Percentiles rank a stretch among this genome's conserved stretches.
phyloP scores from a whole-genome alignment of 2,888 invertebrate species.

The Bhutanitis thaidina region DNA sequence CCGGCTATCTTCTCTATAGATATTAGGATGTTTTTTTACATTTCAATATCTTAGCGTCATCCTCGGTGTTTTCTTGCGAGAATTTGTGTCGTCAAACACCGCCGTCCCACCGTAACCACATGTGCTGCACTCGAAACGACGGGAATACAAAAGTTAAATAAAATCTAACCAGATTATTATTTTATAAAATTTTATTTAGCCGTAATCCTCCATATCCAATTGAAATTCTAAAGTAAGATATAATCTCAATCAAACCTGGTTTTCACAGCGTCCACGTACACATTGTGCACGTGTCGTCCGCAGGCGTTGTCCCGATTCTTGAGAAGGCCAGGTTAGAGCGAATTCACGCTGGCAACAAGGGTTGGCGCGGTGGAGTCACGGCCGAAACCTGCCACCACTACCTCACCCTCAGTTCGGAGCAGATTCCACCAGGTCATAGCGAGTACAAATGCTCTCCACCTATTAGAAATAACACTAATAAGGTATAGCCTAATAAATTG shows the following conservation, averaged over 20 bases:
- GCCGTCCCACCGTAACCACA: too few species aligned
- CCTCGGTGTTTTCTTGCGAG: too few species aligned
- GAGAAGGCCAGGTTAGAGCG: conserved; percentile 63
- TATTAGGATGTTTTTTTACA: too few species aligned
- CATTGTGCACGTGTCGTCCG: conserved; percentile 84
- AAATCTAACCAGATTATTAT: too few species aligned
- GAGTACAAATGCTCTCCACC: conserved; percentile 88
- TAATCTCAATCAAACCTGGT: neutral
- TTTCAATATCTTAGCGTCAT: too few species aligned
- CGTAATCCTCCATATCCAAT: too few species aligned
- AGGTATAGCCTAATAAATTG: conserved; percentile 51
- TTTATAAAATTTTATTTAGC: too few species aligned
- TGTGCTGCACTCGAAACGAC: too few species aligned
- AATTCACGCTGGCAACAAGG: conserved; percentile 71
- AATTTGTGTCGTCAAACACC: too few species aligned
- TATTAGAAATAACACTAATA: conserved; percentile 81
- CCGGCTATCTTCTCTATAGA: too few species aligned
- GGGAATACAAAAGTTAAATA: too few species aligned
- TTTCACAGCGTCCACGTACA: conserved; percentile 80
- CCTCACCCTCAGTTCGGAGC: conserved; percentile 81
- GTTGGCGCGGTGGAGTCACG: conserved; percentile 79
- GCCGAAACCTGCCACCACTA: conserved; percentile 89
- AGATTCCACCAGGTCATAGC: conserved; percentile 81
- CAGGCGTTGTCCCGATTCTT: conserved; percentile 79
- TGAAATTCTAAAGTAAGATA: too few species aligned